Base-by-base conservation (phyloP, 2,113 vertebrate species). In the Kryptolebias marmoratus region DNA sequence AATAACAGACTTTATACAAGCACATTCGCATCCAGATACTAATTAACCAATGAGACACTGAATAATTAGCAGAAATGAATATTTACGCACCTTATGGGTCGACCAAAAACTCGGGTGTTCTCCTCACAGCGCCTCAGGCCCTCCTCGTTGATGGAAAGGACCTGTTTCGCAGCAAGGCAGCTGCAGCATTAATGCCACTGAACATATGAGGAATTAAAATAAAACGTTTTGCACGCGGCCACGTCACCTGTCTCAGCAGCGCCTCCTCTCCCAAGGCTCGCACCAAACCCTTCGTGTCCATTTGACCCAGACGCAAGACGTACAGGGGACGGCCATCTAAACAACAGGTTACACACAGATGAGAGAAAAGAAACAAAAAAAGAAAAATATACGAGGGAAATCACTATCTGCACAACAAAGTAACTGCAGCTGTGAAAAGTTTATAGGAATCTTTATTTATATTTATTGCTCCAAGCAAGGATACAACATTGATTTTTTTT, bases 241-340 rank as follows among this genome's bases (percentile, higher is more conserved):
- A 39, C 15, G 9, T 96, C 79, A 99, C 98, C 0, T 99, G 96
- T 90, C 95, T 93, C 63, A 99, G 94, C 52, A 99, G 88, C 28
- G 90, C 93, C 80, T 99, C 97, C 70, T 98, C 97, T 14, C 97
- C 97, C 18, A 97, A 93, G 2, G 96, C 96, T 59, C 96, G 87
- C 49, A 99, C 96, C 71, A 99, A 63, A 55, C 97, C 97, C 75
- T 99, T 99, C 4, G 97, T 99, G 88, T 99, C 97, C 97, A 99
- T 99, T 90, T 97, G 97, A 0, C 97, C 97, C 79, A 99, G 88
- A 36, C 96, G 91, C 83, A 99, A 86, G 77, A 99, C 93, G 0
- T 99, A 99, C 0, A 99, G 92, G 0, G 97, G 97, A 39, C 96
- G 95, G 0, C 97, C 97, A 1, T 97, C 97, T 99, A 87, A 22